Percentiles rank a stretch among this genome's conserved stretches.
These are phyloP conservation scores for Macaca nemestrina DNA, from an alignment of 2,113 vertebrate genomes.

Conservation along the genomic window DNA sequence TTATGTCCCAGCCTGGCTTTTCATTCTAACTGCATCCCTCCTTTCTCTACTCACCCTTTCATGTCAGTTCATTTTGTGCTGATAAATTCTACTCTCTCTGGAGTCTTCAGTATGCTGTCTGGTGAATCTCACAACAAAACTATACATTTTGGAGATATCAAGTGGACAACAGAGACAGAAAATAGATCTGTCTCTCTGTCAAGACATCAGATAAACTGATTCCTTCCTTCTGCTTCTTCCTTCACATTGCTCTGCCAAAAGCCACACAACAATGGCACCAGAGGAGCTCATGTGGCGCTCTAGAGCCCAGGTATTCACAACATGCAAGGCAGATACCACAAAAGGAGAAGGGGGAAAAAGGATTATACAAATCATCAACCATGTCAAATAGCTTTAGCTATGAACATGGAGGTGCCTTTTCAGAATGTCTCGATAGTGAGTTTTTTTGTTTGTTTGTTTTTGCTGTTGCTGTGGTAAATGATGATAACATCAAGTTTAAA, in stretches of 20 bases:
- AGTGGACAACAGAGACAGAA: not conserved
- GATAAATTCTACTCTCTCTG: conserved; percentile 1
- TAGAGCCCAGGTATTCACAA: not conserved
- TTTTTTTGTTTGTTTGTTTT: not conserved
- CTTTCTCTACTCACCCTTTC: conserved; percentile 13
- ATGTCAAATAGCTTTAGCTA: not conserved
- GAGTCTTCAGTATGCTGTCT: not conserved
- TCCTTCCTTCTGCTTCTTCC: not conserved
- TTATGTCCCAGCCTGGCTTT: not conserved
- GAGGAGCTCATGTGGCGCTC: not conserved
- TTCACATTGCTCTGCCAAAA: not conserved
- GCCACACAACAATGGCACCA: not conserved
- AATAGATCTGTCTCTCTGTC: conserved; percentile 19
- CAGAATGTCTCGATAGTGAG: not conserved
- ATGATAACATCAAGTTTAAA: not conserved
- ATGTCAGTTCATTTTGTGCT: conserved; percentile 24
- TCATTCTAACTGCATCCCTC: not conserved
- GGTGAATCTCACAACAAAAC: conserved; percentile 31
- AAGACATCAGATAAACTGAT: conserved; percentile 34
- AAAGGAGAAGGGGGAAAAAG: not conserved
- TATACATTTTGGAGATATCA: not conserved
- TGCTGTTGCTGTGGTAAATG: not conserved
- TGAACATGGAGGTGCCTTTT: not conserved
- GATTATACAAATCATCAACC: not conserved
- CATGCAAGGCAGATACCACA: not conserved